Conservation (phyloP, 2,113 vertebrate species). For the Cricetomys ansorgei region DNA sequence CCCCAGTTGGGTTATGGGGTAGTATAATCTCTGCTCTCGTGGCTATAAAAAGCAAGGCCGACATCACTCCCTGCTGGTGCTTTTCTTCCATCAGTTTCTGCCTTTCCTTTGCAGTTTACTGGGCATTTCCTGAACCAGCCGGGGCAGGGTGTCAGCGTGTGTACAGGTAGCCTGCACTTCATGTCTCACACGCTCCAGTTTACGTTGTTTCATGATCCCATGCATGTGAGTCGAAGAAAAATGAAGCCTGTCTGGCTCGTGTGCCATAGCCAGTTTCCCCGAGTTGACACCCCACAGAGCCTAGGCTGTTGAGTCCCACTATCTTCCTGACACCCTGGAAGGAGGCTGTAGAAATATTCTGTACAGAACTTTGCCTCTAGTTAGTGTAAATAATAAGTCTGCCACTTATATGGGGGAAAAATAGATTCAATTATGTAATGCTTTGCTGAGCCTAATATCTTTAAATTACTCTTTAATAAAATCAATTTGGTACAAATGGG, state of each 20-base stretch:
- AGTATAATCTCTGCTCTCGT: not conserved
- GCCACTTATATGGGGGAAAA: slow-evolving; percentile 65
- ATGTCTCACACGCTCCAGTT: not conserved
- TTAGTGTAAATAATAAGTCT: slow-evolving; percentile 77
- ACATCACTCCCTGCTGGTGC: not conserved
- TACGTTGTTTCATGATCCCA: not conserved
- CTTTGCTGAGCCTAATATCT: slow-evolving; percentile 81
- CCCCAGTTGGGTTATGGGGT: not conserved
- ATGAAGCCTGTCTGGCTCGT: not conserved
- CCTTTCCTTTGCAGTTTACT: slow-evolving; percentile 51
- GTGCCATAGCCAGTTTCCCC: not conserved
- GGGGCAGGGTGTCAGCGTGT: not conserved
- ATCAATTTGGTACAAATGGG: slow-evolving; percentile 78
- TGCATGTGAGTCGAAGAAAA: slow-evolving; percentile 16
- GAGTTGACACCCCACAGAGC: not conserved
- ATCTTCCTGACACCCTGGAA: not conserved
- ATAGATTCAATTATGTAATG: slow-evolving; percentile 79
- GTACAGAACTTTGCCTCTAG: slow-evolving; percentile 70
- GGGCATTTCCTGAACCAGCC: slow-evolving; percentile 26
- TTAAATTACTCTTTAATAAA: slow-evolving; percentile 83
- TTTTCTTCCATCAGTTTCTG: slow-evolving; percentile 21
- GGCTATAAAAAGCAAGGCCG: not conserved
- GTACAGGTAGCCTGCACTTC: not conserved
- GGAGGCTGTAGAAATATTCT: slow-evolving; percentile 61
- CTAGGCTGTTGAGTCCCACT: not conserved